Evolutionary conservation across 1,140 invertebrate genomes (phyloP).

Genomic region (Leptonema lineaticorne): DNA sequence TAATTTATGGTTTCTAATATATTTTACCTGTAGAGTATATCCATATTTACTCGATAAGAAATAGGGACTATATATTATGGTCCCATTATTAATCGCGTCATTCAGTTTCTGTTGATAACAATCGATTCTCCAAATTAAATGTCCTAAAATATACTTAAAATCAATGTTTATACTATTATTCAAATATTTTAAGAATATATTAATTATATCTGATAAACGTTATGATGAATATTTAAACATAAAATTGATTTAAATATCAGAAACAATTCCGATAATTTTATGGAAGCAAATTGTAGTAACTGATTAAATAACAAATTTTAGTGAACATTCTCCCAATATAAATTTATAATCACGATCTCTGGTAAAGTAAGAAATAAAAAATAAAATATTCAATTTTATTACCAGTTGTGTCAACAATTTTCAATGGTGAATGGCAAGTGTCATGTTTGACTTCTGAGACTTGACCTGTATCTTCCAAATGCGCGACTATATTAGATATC

Average conservation of each 20-base stretch:
- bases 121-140: constrained; percentile 68
- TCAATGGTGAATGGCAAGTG: background rate
- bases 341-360: too few relatives aligned
- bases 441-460: background rate
- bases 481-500: background rate
- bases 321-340: too few relatives aligned
- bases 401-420: constrained; percentile 3
- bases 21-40: constrained; percentile 66
- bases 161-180: too few relatives aligned
- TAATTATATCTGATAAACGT: too few relatives aligned
- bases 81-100: constrained; percentile 64
- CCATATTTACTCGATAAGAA: constrained; percentile 69
- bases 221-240: too few relatives aligned
- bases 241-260: too few relatives aligned
- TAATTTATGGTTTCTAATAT: background rate
- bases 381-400: too few relatives aligned
- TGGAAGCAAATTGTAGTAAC: too few relatives aligned
- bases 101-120: constrained; percentile 64
- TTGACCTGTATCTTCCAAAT: background rate
- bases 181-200: too few relatives aligned
- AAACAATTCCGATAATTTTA: too few relatives aligned
- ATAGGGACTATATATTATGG: constrained; percentile 61
- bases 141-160: constrained; percentile 55
- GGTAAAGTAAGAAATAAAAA: too few relatives aligned
- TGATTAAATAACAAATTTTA: too few relatives aligned